Evolutionary conservation across 2,113 vertebrate genomes (phyloP).

Genomic region (Mirounga angustirostris): DNA sequence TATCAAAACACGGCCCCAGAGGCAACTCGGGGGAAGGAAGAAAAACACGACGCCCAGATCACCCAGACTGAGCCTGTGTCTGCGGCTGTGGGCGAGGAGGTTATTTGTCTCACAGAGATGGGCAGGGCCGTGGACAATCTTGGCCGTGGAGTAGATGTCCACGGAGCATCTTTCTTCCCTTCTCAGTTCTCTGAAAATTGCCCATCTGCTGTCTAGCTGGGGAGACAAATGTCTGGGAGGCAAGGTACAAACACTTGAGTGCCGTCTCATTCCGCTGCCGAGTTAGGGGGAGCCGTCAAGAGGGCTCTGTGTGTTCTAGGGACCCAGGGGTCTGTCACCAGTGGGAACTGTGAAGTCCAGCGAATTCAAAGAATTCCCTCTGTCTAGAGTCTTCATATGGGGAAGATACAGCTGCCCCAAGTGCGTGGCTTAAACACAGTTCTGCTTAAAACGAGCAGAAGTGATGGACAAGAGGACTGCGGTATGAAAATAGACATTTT

Average conservation of each 20-base stretch:
- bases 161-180: neutral
- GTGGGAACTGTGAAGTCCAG: neutral
- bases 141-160: neutral
- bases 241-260: neutral
- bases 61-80: neutral
- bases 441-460: neutral
- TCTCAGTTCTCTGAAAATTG: neutral
- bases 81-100: neutral
- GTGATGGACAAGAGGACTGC: neutral
- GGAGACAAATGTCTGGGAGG: conserved; percentile 20
- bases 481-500: neutral
- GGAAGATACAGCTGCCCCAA: neutral
- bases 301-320: neutral
- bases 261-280: neutral
- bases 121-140: rapidly evolving
- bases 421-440: neutral
- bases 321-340: neutral
- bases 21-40: neutral
- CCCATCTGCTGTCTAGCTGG: neutral
- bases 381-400: neutral
- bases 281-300: too few relatives aligned
- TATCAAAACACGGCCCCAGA: neutral
- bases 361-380: conserved; percentile 46
- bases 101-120: neutral
- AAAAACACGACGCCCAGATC: neutral